phyloP scores from a whole-genome alignment of 2,888 invertebrate species.

The Dilophus febrilis region DNA sequence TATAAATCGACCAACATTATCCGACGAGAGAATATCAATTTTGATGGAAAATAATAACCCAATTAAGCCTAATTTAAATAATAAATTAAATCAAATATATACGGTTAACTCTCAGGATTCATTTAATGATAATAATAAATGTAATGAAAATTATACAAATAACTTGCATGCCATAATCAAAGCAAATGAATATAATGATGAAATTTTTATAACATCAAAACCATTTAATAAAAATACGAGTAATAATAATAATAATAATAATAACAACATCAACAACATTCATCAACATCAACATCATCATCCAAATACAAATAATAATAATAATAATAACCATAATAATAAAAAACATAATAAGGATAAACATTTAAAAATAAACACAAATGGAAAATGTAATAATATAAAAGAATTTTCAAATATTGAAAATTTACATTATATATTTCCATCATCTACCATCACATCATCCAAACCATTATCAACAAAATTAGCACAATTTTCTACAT shows the following conservation, averaged over 20 bases:
- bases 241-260: conserved; percentile 1
- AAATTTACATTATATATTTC: too few species aligned
- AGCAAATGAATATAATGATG: background rate
- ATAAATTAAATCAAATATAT: too few species aligned
- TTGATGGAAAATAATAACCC: too few species aligned
- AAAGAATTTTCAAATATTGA: too few species aligned
- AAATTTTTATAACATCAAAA: background rate
- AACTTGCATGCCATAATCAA: background rate
- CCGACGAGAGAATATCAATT: too few species aligned
- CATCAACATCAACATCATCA: too few species aligned
- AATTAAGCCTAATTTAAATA: background rate
- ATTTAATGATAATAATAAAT: background rate
- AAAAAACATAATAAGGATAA: background rate
- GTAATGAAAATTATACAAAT: background rate
- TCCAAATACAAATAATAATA: conserved; percentile 1
- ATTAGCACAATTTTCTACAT: too few species aligned
- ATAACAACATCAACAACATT: background rate
- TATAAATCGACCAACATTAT: too few species aligned
- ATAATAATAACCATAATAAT: conserved; percentile 1
- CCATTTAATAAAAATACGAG: background rate
- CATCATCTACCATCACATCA: too few species aligned
- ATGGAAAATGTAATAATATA: too few species aligned
- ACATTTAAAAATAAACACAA: too few species aligned
- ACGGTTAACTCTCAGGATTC: background rate
- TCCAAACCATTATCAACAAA: too few species aligned